Base-by-base conservation (phyloP, 1,140 invertebrate genomes). In the Pseudomyrmex sp. region DNA sequence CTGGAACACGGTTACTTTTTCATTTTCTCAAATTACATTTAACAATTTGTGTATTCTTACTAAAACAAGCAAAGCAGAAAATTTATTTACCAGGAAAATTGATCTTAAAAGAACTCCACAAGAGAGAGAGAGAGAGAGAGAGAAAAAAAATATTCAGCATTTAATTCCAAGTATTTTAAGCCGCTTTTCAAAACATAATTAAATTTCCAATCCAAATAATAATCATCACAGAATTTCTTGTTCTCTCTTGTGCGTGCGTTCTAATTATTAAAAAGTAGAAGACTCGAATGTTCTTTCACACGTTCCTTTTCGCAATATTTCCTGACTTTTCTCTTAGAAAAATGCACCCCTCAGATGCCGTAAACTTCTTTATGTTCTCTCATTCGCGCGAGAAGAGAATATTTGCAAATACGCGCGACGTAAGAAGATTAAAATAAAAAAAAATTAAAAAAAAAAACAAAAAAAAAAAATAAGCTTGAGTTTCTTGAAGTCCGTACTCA, bases 381-480 rank as follows among this genome's bases (percentile, higher is more conserved):
- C 63, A 44, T 79, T 79, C 56, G 46, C 50, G 65, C 54, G 7
- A 48, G 20, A 46, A n/a, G 50, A 15, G 50, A 68, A 23, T 46
- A 18, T 79, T 56, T 20, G 75, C 35, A 18, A 58, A 26, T 46
- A 70, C 10, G 50, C 50, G 20, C 50, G 13, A 52, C 9, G 18
- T 69, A 69, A 58, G 18, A 23, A 70, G 20, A 79, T 79, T 70
- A 79, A 79, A 79, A 69, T 69, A 77, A 77, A 48, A 15, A 63
- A 54, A 50, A 79, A 23, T 0, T 1, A 0, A 79, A 56, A 23
- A 44, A 48, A 35, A 15, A 63, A 69, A 68, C n/a, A 52, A 48
- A 23, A 68, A 48, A 12, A 56, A 77, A 56, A 35, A n/a, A 13
- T 56, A 63, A 10, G n/a, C n/a, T 15, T 0, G 35, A 35, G 35